Evolutionary conservation across 1,140 invertebrate genomes (phyloP), one percentile per base, ranked within the genome.

Genomic region (Acyrthosiphon pisum): DNA sequence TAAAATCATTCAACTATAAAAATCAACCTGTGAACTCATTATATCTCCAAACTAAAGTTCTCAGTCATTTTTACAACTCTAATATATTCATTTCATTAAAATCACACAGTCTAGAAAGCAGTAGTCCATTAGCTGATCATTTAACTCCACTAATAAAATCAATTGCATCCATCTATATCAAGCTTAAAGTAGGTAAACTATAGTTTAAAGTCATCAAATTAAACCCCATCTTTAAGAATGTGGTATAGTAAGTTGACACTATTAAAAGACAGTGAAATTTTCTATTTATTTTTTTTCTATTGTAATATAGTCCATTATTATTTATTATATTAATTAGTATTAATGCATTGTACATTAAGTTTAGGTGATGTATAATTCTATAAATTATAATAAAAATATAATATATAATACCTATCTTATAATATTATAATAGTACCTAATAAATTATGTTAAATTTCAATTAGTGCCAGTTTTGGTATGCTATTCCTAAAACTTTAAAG

Each of bases 121-220:
- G 35, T 41, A 83, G 76, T 83, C 35, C 76, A 35, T 83, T 83
- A 37, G n/a, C 76, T 83, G 35, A 83, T 41, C 76, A 83, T 41
- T n/a, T 83, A 20, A 83, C n/a, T 6, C 35, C 41, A 20, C 4
- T 83, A 37, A 83, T 41, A 83, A 83, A 83, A 83, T 83, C 76
- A 35, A 83, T 83, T 37, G 37, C 76, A 37, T 83, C 14, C 6
- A 83, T n/a, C 6, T 83, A 83, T 37, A 83, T 83, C 9, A 83
- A 83, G n/a, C 30, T 81, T n/a, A 81, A 81, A 18, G n/a, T n/a
- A n/a, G n/a, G n/a, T 81, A 81, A 81, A 81, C n/a, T 81, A 81
- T 35, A 81, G 35, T 35, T 37, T 83, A 37, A 83, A 83, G 35
- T n/a, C 35, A 83, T 18, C 37, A 35, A 83, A 37, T 37, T 14